Percentiles rank a stretch among this genome's conserved stretches.
phyloP scores from a whole-genome alignment of 2,888 invertebrate species.

The Globia sparganii region DNA sequence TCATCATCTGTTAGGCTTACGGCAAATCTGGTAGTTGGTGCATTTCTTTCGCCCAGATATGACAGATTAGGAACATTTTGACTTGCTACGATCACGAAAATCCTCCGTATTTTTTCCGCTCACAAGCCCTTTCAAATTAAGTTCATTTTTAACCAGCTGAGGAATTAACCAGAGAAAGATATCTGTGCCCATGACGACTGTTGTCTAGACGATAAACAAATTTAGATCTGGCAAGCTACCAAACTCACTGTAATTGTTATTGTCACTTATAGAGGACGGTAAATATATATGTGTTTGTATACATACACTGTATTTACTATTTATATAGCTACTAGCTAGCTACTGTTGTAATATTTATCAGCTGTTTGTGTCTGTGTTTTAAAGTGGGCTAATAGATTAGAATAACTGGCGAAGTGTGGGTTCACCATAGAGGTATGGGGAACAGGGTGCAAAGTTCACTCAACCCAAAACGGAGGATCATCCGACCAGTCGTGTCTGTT shows the following conservation, averaged over 20 bases:
- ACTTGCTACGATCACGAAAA: neutral
- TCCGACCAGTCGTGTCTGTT: neutral
- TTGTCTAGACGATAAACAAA: slow-evolving; percentile 51
- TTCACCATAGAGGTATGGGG: neutral
- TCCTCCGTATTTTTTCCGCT: neutral
- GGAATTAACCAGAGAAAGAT: slow-evolving; percentile 1
- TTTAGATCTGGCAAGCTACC: slow-evolving; percentile 50
- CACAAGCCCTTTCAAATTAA: neutral
- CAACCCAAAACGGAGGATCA: neutral
- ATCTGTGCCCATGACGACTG: slow-evolving; percentile 6
- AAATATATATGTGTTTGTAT: slow-evolving; percentile 34
- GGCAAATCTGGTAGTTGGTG: neutral
- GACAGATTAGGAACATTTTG: neutral
- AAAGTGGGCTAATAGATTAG: neutral
- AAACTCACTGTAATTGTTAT: slow-evolving; percentile 40
- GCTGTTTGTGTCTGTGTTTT: neutral
- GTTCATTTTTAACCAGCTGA: neutral
- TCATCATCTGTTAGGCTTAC: neutral
- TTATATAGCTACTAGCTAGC: neutral
- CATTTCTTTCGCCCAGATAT: neutral
- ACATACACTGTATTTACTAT: slow-evolving; percentile 36
- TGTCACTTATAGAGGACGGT: slow-evolving; percentile 25
- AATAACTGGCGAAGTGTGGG: neutral
- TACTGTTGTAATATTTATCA: slow-evolving; percentile 9
- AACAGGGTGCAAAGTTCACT: neutral